Conservation (phyloP, 2,888 invertebrate genomes). For the Xestia xanthographa region DNA sequence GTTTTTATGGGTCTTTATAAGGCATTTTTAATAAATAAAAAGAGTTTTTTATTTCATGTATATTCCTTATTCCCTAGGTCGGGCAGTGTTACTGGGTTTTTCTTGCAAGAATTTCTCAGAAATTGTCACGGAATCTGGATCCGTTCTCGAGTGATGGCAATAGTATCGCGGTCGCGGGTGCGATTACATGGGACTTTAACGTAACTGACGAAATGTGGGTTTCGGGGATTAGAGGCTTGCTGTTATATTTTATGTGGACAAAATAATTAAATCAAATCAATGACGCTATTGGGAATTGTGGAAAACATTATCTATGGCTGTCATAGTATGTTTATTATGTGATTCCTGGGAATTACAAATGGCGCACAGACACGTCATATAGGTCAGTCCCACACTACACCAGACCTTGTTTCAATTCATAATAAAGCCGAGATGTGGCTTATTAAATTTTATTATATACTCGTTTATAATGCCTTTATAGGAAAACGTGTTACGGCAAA, state of each 20-base stretch:
- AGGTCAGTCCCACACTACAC: slow-evolving; percentile 49
- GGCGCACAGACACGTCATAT: slow-evolving; percentile 49
- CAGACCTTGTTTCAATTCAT: slow-evolving; percentile 49
- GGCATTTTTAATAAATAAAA: no score
- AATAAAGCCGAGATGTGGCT: slow-evolving; percentile 40
- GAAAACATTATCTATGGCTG: slow-evolving; percentile 21
- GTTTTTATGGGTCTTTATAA: no score
- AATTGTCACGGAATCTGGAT: background rate
- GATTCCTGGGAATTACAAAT: slow-evolving; percentile 52
- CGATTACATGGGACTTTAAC: background rate
- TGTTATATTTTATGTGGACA: background rate
- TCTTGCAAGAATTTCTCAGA: background rate
- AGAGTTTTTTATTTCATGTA: no score
- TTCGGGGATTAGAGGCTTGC: background rate
- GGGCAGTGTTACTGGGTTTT: background rate
- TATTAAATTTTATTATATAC: slow-evolving; percentile 54
- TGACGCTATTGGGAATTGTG: slow-evolving; percentile 28
- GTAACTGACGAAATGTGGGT: background rate
- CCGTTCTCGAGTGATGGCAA: background rate
- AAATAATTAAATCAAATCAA: background rate
- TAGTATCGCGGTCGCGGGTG: no score
- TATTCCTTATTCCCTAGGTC: background rate
- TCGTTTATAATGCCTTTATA: slow-evolving; percentile 34
- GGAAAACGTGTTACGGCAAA: slow-evolving; percentile 29
- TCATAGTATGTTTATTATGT: slow-evolving; percentile 26